Evolutionary conservation across 64 coral and sea anemone species (phyloP).

Genomic region (Pocillopora damicornis): DNA sequence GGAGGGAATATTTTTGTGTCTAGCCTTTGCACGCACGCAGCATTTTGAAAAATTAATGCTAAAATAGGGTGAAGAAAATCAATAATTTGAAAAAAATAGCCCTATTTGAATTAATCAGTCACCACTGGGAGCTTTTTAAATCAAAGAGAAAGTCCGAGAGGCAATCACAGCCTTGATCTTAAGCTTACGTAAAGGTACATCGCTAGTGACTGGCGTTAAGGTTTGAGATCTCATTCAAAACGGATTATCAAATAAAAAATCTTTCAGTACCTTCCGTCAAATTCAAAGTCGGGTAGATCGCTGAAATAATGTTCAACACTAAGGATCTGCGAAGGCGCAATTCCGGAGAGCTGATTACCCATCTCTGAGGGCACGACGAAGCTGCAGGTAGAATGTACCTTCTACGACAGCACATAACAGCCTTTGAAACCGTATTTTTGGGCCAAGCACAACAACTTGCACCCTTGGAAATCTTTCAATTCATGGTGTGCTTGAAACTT

Average conservation of each 20-base stretch:
- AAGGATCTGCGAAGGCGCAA: slow-evolving; percentile 92
- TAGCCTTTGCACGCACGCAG: no score
- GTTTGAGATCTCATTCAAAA: not conserved
- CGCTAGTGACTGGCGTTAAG: not conserved
- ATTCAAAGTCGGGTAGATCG: slow-evolving; percentile 88
- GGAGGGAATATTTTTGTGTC: no score
- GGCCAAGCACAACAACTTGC: slow-evolving; percentile 24
- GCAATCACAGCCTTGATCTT: no score
- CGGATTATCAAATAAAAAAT: not conserved
- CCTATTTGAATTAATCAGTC: no score
- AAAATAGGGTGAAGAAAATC: no score
- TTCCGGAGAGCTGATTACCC: slow-evolving; percentile 92
- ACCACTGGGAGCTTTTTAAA: no score
- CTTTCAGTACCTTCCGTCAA: slow-evolving; percentile 74
- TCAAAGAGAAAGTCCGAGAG: no score
- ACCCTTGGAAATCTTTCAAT: slow-evolving; percentile 24
- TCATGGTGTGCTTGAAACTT: not conserved
- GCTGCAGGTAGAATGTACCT: not conserved
- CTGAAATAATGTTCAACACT: slow-evolving; percentile 95
- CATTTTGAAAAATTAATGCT: no score
- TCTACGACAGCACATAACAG: slow-evolving; percentile 4
- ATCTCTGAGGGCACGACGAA: slow-evolving; percentile 13
- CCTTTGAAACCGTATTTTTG: not conserved
- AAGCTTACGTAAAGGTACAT: no score
- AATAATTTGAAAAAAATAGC: no score